Evolutionary conservation across 2,797 vertebrate genomes (phyloP), one percentile per base, ranked within the genome.

Genomic region (Notolabrus celidotus): DNA sequence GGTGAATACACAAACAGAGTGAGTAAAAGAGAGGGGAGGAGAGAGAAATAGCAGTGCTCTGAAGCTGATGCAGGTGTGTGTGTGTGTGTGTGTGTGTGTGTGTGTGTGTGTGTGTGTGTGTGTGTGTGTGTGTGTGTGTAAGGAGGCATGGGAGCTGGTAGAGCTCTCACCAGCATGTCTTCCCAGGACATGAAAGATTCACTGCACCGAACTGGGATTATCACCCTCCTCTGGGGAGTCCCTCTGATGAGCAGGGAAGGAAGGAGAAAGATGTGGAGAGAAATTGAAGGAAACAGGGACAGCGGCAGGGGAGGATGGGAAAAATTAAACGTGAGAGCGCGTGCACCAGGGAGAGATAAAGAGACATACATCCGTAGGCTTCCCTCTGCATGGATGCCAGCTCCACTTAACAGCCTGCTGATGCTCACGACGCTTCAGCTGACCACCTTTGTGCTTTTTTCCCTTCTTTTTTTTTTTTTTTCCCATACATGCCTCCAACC

Each of bases 171-270:
- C 77, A 71, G 73, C 29, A 49, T 53, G 82, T 87, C 90, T 89
- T 92, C 89, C 82, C 85, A 90, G 74, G 69, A 91, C 87, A 88
- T 93, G 87, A 94, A 92, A 93, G 91, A 82, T 82, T 84, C 10
- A 4, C 64, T 62, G 76, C 77, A 70, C 85, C 81, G 42, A 91
- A 86, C 83, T 86, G 85, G 88, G 91, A 92, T 92, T 92, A 92
- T 88, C 76, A 53, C 38, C 31, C 57, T 69, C 79, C 92, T 89
- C 89, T 74, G 62, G 91, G 88, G 90, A 92, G 78, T 83, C 72
- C 69, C 69, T 78, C 69, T 83, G 86, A 91, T 83, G 88, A 89
- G 74, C 63, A 20, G 56, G 59, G 75, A 74, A 84, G 72, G 82
- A 55, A 77, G 61, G 39, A 41, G 72, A 67, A 69, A 81, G 78